phyloP scores from a whole-genome alignment of 92 coral and sea anemone genomes.

The Siderastrea radians region DNA sequence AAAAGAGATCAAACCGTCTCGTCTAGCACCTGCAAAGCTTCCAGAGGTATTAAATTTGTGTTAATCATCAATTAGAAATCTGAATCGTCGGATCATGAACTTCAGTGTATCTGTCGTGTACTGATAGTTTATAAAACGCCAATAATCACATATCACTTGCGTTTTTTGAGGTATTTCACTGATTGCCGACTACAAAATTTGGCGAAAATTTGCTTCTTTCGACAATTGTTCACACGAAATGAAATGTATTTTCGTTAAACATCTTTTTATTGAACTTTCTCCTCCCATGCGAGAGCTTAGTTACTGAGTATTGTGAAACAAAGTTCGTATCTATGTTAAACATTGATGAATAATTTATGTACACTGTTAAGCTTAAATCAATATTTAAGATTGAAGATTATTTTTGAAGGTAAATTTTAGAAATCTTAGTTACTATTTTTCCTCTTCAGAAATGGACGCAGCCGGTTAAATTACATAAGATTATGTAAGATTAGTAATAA shows the following conservation, averaged over 20 bases:
- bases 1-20: slow-evolving; percentile 11
- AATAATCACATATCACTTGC: neutral
- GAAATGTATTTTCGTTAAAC: no score
- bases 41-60: slow-evolving; percentile 22
- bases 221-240: no score
- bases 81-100: neutral
- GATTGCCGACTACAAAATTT: neutral
- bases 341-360: slow-evolving; percentile 6
- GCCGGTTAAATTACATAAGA: neutral
- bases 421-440: neutral
- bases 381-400: neutral
- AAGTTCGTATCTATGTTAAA: slow-evolving; percentile 17
- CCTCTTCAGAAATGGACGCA: neutral
- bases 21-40: neutral
- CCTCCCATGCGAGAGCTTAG: neutral
- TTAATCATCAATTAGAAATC: neutral
- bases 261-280: no score
- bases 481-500: neutral
- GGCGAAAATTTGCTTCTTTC: neutral
- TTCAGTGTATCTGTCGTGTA: neutral
- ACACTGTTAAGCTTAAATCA: neutral
- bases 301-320: neutral
- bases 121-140: neutral
- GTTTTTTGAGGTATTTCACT: neutral
- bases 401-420: neutral